Percentiles rank a stretch among this genome's conserved stretches.
These are phyloP conservation scores for Cydia fagiglandana DNA, from an alignment of 1,140 invertebrate species.

Conservation along the genomic window DNA sequence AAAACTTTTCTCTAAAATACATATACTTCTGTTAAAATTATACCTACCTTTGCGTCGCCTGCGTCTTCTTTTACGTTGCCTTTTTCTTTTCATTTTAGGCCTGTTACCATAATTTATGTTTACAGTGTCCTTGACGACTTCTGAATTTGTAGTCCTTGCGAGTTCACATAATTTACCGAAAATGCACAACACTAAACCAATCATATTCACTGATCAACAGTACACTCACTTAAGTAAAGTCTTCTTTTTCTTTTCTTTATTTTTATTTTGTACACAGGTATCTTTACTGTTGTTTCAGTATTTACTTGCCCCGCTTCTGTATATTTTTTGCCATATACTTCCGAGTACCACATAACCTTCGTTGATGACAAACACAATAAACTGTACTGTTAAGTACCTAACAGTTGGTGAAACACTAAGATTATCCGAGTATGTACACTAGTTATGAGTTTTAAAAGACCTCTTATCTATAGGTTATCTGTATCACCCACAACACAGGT, in stretches of 20 bases:
- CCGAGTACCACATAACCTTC: conserved; percentile 42
- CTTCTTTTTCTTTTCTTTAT: conserved; percentile 59
- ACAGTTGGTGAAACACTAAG: conserved; percentile 10
- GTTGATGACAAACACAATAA: conserved; percentile 13
- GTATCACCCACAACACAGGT: conserved; percentile 25
- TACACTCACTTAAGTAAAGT: conserved; percentile 34
- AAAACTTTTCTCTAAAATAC: too few species aligned
- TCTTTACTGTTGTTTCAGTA: conserved; percentile 31
- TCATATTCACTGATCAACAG: conserved; percentile 49
- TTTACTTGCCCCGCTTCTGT: conserved; percentile 35
- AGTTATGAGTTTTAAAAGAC: conserved; percentile 34
- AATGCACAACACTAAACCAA: conserved; percentile 61
- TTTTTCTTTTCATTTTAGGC: conserved; percentile 38
- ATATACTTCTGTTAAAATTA: neutral
- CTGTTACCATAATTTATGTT: conserved; percentile 34
- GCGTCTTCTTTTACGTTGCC: conserved; percentile 38
- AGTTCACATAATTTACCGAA: conserved; percentile 58
- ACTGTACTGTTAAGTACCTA: conserved; percentile 12
- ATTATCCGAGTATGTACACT: conserved; percentile 31
- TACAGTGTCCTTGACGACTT: conserved; percentile 33
- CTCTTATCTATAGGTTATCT: conserved; percentile 63
- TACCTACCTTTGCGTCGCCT: conserved; percentile 41
- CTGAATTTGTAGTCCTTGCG: conserved; percentile 47
- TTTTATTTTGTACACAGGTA: conserved; percentile 46
- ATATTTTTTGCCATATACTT: conserved; percentile 19